Evolutionary conservation across 2,113 vertebrate species (phyloP).

Genomic region (Corythornis vintsioides): DNA sequence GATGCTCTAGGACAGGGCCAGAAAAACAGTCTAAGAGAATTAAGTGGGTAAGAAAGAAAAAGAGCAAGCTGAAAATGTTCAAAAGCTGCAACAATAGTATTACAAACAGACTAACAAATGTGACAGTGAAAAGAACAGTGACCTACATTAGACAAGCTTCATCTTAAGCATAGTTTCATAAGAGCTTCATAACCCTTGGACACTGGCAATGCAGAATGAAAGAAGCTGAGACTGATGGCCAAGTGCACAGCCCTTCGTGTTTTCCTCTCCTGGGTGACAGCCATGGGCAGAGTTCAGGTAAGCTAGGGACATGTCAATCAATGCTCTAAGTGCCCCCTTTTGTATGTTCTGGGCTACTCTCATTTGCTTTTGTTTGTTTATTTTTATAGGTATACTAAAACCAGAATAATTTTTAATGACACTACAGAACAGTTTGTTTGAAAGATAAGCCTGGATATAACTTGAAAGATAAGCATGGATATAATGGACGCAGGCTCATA

Average conservation of each 20-base stretch:
- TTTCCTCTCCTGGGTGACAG: background rate
- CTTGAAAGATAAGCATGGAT: background rate
- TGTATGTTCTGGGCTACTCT: fast-evolving
- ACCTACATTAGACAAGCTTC: constrained; percentile 33
- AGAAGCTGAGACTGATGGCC: background rate
- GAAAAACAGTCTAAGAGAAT: constrained; percentile 15
- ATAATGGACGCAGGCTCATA: background rate
- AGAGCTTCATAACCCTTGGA: background rate
- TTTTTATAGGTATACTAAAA: background rate
- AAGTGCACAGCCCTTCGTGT: background rate
- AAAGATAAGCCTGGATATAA: background rate
- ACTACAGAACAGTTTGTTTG: background rate
- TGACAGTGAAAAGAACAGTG: background rate
- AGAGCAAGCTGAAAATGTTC: background rate
- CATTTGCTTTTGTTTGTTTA: background rate
- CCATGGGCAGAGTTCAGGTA: background rate
- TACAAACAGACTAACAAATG: background rate
- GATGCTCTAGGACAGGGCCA: background rate
- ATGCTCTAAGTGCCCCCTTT: background rate
- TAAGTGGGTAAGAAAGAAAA: background rate
- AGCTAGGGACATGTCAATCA: background rate
- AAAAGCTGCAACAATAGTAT: background rate
- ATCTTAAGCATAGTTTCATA: background rate
- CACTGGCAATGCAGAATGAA: background rate
- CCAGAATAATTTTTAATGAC: background rate